Base-by-base conservation (phyloP, 2,888 invertebrate genomes). In the Netelia fuscicornis region DNA sequence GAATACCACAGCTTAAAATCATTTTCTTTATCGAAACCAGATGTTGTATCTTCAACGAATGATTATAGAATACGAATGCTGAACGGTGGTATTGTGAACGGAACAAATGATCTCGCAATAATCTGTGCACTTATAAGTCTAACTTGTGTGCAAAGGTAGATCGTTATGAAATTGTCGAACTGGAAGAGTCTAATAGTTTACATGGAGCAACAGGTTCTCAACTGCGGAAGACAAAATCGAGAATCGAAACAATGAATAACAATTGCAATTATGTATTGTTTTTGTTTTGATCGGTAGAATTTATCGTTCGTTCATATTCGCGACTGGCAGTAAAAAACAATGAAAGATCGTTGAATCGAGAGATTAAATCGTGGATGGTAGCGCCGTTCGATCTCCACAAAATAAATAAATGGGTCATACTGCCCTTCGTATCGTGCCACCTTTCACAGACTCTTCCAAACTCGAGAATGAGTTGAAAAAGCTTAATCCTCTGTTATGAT, bases 141-240 rank as follows among this genome's bases (percentile, higher is more conserved):
- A 82, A 20, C 42, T 67, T 77, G 58, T 75, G 85, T 82, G 85
- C 74, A 60, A 77, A 56, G 71, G 64, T 68, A 62, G 10, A n/a
- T 58, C 9, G 10, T 30, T 62, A 65, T 25, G 65, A 72, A 76
- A 17, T 67, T 10, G 25, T 72, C 65, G 9, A 71, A 80, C 60
- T 78, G 84, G 84, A 85, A 85, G 84, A 81, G 81, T 58, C 74
- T 75, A 81, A 58, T 42, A 42, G n/a, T 60, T 20, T 17, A 72
- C 23, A 42, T 65, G 48, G 20, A 48, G 20, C 37, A 48, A n/a
- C 13, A 20, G 65, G 72, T 80, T 67, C 68, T 75, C 65, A 75
- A 78, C 42, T 25, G 20, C 79, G 85, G 85, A 85, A 85, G 82
- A 85, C 74, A 72, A 62, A 74, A 79, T 85, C 78, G 74, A 78